Base-by-base conservation (phyloP, 2,797 vertebrate genomes). In the Enteromius mattozi region DNA sequence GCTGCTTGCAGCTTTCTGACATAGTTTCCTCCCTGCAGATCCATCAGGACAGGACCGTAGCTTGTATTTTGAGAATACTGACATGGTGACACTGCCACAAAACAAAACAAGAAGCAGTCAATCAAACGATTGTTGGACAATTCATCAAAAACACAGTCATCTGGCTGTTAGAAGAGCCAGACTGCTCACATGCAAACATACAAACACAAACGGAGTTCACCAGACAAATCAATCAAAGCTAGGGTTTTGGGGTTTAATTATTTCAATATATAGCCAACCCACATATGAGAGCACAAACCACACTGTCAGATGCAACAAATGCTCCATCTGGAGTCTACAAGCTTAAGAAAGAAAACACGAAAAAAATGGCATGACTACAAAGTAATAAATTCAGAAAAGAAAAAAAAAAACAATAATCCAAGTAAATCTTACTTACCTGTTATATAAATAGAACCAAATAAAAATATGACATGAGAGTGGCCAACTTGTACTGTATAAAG, bases 41-140 rank as follows among this genome's bases (percentile, higher is more conserved):
- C 37, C 21, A 35, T 33, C 24, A 63, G 51, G 21, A 74, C 21
- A 47, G 37, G 45, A 40, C 47, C 35, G 27, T 10, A 49, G 17
- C 75, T 70, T 79, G 78, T 76, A 69, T 81, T 85, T 81, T 81
- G 7, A 75, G 78, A 69, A 56, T 69, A 66, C 4, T 65, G 75
- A 83, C 76, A 9, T 51, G 59, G 37, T 70, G 17, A 66, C 30
- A 17, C 16, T 74, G 70, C 69, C 59, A 85, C 59, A 76, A 79
- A 59, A 74, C 42, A 72, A 40, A 81, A 85, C 69, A 81, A 63
- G 69, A n/a, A 74, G 70, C 81, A 83, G 70, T 83, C 85, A 86
- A 68, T 86, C 85, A 86, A 79, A 76, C 4, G 21, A 75, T 30
- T 68, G 61, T 76, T 86, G 69, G 85, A 86, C 71, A 59, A 59